A percentile compares a stretch with the other conserved stretches of the same genome.
Conservation (phyloP, 2,797 vertebrate genomes). For the Siniperca obscura region DNA sequence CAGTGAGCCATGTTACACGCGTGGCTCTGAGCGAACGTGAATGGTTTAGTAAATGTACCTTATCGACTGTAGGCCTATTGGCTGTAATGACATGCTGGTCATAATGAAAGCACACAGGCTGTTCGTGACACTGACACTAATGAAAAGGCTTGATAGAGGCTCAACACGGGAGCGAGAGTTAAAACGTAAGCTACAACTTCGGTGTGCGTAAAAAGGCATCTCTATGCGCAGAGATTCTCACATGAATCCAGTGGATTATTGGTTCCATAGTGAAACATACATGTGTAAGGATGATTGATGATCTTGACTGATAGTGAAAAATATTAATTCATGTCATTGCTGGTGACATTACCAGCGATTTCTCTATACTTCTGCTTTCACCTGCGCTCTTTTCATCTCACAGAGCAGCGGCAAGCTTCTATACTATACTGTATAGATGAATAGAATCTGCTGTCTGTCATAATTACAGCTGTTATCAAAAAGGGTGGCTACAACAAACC, state of each 20-base stretch:
- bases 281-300: neutral
- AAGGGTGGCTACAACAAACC: neutral
- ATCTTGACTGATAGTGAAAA: conserved; percentile 5
- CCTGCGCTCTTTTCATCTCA: conserved; percentile 14
- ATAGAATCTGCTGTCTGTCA: conserved; percentile 30
- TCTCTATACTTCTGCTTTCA: neutral
- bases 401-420: conserved; percentile 22
- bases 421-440: neutral
- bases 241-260: conserved; percentile 8
- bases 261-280: conserved; percentile 8
- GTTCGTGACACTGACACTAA: conserved; percentile 44
- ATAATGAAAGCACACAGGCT: conserved; percentile 45
- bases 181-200: conserved; percentile 35
- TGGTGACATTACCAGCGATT: neutral
- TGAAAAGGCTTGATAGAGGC: neutral
- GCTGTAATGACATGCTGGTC: conserved; percentile 57
- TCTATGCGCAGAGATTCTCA: neutral
- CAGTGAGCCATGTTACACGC: conserved; percentile 57
- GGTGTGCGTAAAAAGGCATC: conserved; percentile 53
- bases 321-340: neutral
- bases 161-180: conserved; percentile 25
- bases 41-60: conserved; percentile 77
- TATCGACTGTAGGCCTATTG: conserved; percentile 59
- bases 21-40: conserved; percentile 73
- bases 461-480: neutral